phyloP scores from a whole-genome alignment of 1,140 invertebrate species.

The Drosophila lini region DNA sequence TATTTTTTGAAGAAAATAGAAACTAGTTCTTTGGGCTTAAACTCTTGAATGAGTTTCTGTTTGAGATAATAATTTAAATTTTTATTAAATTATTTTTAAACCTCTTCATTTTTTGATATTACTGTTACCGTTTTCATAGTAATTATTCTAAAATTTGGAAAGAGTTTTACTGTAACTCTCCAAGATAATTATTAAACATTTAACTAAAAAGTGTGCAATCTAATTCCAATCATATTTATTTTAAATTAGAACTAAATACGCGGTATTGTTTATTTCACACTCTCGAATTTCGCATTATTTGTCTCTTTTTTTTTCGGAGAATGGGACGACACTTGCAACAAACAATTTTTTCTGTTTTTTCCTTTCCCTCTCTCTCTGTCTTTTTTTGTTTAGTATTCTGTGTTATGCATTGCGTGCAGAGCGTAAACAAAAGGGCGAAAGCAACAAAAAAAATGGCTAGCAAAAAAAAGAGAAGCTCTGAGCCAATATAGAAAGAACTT shows the following conservation, averaged over 20 bases:
- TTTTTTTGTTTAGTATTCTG: slow-evolving; percentile 18
- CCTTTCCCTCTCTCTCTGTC: neutral
- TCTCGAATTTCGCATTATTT: neutral
- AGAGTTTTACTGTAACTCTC: too few relatives aligned
- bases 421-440: slow-evolving; percentile 67
- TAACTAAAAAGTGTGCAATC: too few relatives aligned
- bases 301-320: slow-evolving; percentile 25
- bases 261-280: neutral
- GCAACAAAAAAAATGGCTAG: slow-evolving; percentile 28
- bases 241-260: too few relatives aligned
- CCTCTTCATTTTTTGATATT: too few relatives aligned
- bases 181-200: too few relatives aligned
- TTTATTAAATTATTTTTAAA: too few relatives aligned
- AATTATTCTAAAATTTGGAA: too few relatives aligned
- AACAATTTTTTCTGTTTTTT: slow-evolving; percentile 41
- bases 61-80: neutral
- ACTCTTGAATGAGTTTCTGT: neutral
- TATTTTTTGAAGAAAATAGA: neutral
- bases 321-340: slow-evolving; percentile 59
- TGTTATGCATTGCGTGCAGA: slow-evolving; percentile 75
- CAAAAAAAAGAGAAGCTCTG: slow-evolving; percentile 35
- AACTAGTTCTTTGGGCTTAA: neutral
- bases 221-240: neutral
- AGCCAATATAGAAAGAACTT: slow-evolving; percentile 49
- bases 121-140: too few relatives aligned